phyloP scores from a whole-genome alignment of 2,113 vertebrate genomes.

The Lophura nycthemera region DNA sequence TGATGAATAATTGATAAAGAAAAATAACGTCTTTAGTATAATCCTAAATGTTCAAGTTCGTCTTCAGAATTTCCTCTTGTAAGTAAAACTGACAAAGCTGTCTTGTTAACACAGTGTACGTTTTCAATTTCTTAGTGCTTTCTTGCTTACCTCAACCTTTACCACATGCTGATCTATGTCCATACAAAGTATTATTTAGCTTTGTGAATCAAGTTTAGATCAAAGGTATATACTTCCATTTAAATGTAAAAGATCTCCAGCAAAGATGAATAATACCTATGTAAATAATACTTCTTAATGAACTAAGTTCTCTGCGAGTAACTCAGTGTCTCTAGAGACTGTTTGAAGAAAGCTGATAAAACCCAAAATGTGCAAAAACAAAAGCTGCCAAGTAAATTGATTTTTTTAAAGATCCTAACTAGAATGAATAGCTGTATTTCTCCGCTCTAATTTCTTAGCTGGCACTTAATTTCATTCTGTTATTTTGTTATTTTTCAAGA shows the following conservation, averaged over 20 bases:
- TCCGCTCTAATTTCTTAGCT: background rate
- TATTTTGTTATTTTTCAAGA: background rate
- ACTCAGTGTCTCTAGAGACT: background rate
- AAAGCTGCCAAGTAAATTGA: background rate
- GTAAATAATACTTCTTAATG: conserved; percentile 26
- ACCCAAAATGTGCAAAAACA: background rate
- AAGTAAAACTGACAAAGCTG: background rate
- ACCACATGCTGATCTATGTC: background rate
- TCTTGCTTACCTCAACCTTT: conserved; percentile 10
- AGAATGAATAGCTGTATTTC: background rate
- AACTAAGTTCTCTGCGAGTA: background rate
- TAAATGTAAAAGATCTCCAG: conserved; percentile 10
- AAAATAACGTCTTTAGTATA: background rate
- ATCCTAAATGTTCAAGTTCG: background rate
- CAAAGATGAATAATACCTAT: conserved; percentile 19
- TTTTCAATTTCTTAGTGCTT: conserved; percentile 9
- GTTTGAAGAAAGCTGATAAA: conserved; percentile 7
- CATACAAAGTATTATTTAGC: background rate
- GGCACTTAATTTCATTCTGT: background rate
- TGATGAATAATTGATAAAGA: background rate
- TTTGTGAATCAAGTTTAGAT: conserved; percentile 17
- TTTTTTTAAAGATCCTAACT: background rate
- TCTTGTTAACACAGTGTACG: background rate
- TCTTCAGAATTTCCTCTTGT: background rate
- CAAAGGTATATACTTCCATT: background rate